Percentiles rank a stretch among this genome's conserved stretches.
Evolutionary conservation across 2,797 vertebrate species (phyloP).

Genomic region (Sternotherus odoratus): DNA sequence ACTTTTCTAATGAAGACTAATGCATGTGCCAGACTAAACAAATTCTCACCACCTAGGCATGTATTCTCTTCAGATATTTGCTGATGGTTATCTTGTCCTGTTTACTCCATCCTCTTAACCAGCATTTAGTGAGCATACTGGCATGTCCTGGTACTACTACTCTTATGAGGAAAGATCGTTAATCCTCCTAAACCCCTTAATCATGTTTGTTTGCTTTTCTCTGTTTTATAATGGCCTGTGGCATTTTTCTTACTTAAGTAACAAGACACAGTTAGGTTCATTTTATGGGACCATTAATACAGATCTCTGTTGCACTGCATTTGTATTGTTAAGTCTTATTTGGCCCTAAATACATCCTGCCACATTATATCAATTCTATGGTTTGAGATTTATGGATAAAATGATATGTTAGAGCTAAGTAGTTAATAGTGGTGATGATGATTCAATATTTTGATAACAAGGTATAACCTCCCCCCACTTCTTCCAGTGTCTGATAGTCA

Average conservation of each 20-base stretch:
- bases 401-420: not conserved
- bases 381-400: not conserved
- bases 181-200: not conserved
- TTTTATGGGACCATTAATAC: not conserved
- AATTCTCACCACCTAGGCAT: not conserved
- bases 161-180: not conserved
- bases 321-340: not conserved
- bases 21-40: not conserved
- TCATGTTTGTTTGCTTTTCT: not conserved
- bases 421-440: not conserved
- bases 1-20: too few species aligned
- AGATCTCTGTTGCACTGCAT: not conserved
- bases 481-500: not conserved
- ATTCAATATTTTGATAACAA: not conserved
- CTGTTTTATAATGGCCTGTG: not conserved
- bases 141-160: not conserved
- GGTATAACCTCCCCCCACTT: not conserved
- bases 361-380: accelerated
- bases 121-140: not conserved
- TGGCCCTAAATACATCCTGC: not conserved
- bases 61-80: not conserved
- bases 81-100: not conserved
- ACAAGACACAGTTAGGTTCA: not conserved
- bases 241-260: not conserved
- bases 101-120: not conserved